Evolutionary conservation across 2,797 vertebrate genomes (phyloP).

Genomic region (Mormyrops boulengeri): DNA sequence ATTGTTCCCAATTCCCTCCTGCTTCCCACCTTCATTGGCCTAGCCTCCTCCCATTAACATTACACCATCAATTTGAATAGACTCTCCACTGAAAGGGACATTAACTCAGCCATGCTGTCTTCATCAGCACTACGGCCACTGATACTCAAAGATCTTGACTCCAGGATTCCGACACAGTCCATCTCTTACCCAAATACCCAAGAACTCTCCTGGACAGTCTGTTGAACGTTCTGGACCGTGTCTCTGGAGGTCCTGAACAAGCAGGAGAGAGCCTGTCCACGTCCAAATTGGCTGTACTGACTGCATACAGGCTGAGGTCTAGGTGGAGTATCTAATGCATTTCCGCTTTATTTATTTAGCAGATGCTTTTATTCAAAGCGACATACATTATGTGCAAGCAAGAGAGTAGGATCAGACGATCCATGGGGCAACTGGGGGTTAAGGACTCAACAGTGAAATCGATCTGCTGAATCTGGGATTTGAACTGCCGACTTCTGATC

Average conservation of each 20-base stretch:
- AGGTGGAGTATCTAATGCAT: not conserved
- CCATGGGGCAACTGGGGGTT: not conserved
- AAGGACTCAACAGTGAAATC: not conserved
- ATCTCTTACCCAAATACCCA: not conserved
- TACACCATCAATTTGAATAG: slow-evolving; percentile 17
- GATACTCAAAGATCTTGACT: not conserved
- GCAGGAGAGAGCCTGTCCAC: too few species aligned
- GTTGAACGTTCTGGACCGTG: not conserved
- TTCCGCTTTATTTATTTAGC: not conserved
- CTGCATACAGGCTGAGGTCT: not conserved
- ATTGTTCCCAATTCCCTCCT: not conserved
- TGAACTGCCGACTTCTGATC: not conserved
- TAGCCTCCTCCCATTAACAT: not conserved
- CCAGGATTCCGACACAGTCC: not conserved
- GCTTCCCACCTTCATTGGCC: not conserved
- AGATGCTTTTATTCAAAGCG: not conserved
- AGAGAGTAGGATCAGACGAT: not conserved
- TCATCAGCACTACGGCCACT: not conserved
- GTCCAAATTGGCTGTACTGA: not conserved
- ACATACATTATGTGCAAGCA: not conserved
- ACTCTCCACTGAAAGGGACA: not conserved
- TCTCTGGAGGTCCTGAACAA: too few species aligned
- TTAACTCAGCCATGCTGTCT: not conserved
- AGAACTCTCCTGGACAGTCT: not conserved
- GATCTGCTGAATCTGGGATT: not conserved